A percentile compares a stretch with the other conserved stretches of the same genome.
Evolutionary conservation across 2,888 invertebrate species (phyloP).

Genomic region (Diploptera punctata): DNA sequence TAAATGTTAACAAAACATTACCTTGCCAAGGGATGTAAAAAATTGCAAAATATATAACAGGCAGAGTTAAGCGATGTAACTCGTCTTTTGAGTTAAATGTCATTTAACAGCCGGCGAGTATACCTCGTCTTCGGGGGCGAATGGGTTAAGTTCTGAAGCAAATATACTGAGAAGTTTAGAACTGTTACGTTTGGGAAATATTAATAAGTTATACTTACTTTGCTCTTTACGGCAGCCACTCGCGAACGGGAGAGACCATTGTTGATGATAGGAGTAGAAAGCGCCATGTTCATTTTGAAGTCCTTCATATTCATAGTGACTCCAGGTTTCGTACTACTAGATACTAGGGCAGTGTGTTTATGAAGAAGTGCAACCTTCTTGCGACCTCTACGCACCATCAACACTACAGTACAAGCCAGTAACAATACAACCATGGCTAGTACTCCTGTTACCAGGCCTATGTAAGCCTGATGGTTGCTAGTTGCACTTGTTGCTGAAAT

Average conservation of each 20-base stretch:
- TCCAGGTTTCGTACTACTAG: conserved; percentile 62
- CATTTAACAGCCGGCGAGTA: no score
- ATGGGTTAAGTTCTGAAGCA: no score
- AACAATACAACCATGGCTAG: conserved; percentile 70
- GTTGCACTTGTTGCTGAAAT: conserved; percentile 63
- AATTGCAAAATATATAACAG: no score
- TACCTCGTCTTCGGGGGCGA: no score
- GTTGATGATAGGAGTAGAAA: conserved; percentile 63
- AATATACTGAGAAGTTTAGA: no score
- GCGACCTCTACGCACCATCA: conserved; percentile 70
- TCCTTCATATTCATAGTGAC: conserved; percentile 67
- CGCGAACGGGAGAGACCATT: conserved; percentile 58
- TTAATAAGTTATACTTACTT: neutral
- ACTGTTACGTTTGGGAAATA: no score
- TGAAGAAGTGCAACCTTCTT: conserved; percentile 68
- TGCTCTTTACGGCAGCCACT: conserved; percentile 47
- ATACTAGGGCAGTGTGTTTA: conserved; percentile 66
- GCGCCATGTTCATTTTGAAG: conserved; percentile 57
- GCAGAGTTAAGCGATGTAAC: no score
- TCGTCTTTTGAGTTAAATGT: no score
- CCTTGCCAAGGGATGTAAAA: no score
- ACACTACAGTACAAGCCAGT: conserved; percentile 67
- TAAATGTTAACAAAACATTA: no score
- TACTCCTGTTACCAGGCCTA: conserved; percentile 71
- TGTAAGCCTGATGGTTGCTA: conserved; percentile 64